Evolutionary conservation across 2,113 vertebrate species (phyloP).

Genomic region (Halcyon malimbica): DNA sequence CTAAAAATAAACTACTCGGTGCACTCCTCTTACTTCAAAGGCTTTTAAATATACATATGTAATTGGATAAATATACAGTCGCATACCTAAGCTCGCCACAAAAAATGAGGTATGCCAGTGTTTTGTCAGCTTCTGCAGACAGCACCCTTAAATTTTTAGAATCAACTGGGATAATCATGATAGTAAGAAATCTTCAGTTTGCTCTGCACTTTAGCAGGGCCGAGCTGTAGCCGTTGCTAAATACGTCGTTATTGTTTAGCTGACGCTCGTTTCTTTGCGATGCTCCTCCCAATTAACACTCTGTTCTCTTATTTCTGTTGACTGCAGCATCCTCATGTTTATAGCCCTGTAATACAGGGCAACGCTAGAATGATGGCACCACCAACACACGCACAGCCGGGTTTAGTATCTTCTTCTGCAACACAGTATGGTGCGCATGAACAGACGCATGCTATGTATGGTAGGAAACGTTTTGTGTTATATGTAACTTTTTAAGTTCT

Average conservation of each 20-base stretch:
- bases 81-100: neutral
- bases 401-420: slow-evolving; percentile 91
- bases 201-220: neutral
- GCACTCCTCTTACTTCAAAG: neutral
- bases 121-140: neutral
- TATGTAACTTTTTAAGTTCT: slow-evolving; percentile 60
- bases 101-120: neutral
- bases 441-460: slow-evolving; percentile 99
- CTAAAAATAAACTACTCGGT: neutral
- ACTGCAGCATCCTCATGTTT: slow-evolving; percentile 92
- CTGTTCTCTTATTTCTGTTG: slow-evolving; percentile 25
- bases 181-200: neutral
- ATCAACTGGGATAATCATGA: fast-evolving
- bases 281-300: neutral
- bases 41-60: neutral
- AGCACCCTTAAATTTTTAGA: neutral
- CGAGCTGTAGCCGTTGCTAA: neutral
- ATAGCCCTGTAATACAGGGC: slow-evolving; percentile 95
- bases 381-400: slow-evolving; percentile 89
- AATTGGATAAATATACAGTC: neutral
- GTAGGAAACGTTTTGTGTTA: slow-evolving; percentile 82
- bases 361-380: slow-evolving; percentile 94
- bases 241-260: neutral
- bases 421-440: slow-evolving; percentile 92
- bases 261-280: neutral